phyloP scores from a whole-genome alignment of 2,797 vertebrate species.

The Streptopelia turtur region DNA sequence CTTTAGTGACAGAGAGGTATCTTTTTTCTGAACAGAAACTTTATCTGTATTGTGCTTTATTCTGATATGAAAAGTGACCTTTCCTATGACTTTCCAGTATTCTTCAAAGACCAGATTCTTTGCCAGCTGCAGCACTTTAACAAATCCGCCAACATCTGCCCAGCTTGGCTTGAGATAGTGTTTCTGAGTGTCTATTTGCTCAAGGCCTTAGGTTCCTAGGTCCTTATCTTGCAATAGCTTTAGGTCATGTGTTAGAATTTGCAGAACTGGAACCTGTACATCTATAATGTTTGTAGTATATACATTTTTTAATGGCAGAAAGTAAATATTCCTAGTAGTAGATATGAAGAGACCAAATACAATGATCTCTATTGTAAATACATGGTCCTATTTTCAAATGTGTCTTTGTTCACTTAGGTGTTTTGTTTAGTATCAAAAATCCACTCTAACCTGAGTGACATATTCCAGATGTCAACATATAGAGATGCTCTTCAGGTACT shows the following conservation, averaged over 20 bases:
- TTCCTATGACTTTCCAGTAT: background rate
- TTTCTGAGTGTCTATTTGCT: background rate
- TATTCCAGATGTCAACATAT: background rate
- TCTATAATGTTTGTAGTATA: background rate
- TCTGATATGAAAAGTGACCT: constrained; percentile 40
- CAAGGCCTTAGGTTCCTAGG: background rate
- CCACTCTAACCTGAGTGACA: background rate
- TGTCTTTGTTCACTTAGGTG: background rate
- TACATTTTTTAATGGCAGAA: background rate
- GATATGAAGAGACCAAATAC: background rate
- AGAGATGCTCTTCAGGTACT: background rate
- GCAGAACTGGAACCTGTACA: background rate
- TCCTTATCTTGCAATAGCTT: background rate
- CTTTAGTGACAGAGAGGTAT: background rate
- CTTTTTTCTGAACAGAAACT: background rate
- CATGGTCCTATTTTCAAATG: background rate
- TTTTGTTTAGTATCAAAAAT: background rate
- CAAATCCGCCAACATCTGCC: background rate
- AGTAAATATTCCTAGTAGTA: background rate
- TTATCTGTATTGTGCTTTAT: constrained; percentile 15
- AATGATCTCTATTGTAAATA: background rate
- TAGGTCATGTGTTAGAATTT: background rate
- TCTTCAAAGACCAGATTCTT: constrained; percentile 17
- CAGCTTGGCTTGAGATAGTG: background rate
- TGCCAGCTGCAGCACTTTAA: background rate